Conservation (phyloP, 2,113 vertebrate species). For the Illadopsis cleaveri region DNA sequence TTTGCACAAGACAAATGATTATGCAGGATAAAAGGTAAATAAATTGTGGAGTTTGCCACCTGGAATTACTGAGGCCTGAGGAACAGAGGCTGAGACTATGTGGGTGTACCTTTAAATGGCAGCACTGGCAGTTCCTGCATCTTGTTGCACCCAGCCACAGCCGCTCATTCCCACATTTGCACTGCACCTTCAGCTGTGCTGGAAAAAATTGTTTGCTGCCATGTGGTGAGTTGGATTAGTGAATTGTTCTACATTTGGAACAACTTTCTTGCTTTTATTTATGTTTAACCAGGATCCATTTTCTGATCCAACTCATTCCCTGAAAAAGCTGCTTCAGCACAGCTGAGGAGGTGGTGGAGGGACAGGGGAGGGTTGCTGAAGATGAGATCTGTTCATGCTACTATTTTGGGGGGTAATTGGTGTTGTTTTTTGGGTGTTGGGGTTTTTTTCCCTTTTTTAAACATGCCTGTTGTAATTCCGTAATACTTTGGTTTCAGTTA, state of each 20-base stretch:
- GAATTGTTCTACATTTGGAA: background rate
- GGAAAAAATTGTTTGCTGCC: background rate
- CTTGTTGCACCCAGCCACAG: background rate
- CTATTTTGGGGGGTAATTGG: background rate
- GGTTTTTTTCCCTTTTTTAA: background rate
- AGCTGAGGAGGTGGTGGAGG: background rate
- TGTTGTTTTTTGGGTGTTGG: background rate
- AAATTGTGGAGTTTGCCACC: background rate
- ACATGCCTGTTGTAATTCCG: background rate
- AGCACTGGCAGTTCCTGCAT: background rate
- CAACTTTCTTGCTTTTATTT: background rate
- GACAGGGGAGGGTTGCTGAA: background rate
- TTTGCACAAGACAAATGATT: background rate
- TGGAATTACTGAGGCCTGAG: background rate
- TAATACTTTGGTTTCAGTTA: background rate
- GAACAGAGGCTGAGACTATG: fast-evolving
- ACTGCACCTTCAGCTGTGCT: background rate
- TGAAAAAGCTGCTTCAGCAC: background rate
- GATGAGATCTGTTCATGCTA: background rate
- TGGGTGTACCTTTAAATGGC: background rate
- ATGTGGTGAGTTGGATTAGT: background rate
- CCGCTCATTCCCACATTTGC: background rate
- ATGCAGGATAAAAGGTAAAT: background rate
- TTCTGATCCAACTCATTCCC: background rate
- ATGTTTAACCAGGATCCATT: background rate